Base-by-base conservation (phyloP, 1,140 invertebrate species). In the Drosophila mayri region DNA sequence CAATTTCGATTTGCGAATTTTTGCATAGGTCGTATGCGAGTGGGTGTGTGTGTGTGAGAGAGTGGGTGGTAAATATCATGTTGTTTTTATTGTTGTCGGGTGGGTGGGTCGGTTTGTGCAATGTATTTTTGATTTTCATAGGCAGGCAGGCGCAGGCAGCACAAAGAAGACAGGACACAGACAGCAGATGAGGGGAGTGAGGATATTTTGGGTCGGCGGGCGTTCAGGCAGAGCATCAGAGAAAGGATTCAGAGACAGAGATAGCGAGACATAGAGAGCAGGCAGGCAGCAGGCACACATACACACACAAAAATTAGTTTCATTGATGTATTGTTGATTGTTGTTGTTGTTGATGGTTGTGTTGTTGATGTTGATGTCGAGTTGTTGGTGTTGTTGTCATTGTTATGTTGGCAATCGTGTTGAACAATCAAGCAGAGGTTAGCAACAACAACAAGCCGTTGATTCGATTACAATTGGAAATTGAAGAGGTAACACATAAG, bases 1-100 rank as follows among this genome's bases (percentile, higher is more conserved):
- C 91, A 91, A 91, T 91, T 81, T 82, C 85, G 82, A 82, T 82
- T 86, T 91, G 76, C 58, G 52, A 68, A 75, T 74, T 74, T 68
- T 62, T 78, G 74, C 50, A 70, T 72, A 63, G 52, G 52, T 71
- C 20, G 28, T 67, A 54, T 78, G 35, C 44, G 66, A 70, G 64
- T 78, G 47, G 41, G 74, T 64, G 73, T 78, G 58, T 65, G 61
- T 52, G 59, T 47, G 35, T 49, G 44, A 25, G 25, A 22, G 41
- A 32, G 75, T 60, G 60, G 63, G 70, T 62, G 55, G 38, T 11
- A 62, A 22, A 60, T 64, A 62, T 32, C 55, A 64, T 62, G 60
- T 75, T 47, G 66, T 52, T 37, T 32, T 54, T 20, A 18, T 52
- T 8, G 50, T 35, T 37, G 50, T 46, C 35, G 62, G 32, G 49